Conservation (phyloP, 1,140 invertebrate genomes). For the Hermatobates lingyangjiaoensis region DNA sequence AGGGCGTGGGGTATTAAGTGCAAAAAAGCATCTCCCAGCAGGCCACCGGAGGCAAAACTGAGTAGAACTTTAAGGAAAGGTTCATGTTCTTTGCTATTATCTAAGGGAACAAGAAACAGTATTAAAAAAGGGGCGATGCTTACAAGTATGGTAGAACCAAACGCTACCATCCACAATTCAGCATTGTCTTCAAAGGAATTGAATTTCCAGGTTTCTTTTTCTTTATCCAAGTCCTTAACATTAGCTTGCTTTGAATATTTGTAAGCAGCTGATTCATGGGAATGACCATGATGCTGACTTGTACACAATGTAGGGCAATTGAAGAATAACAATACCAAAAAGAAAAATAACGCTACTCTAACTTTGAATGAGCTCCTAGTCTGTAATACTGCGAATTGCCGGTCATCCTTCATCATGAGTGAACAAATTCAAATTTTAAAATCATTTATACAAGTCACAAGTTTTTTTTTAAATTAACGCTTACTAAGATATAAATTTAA, state of each 20-base stretch:
- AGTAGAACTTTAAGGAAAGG: constrained; percentile 73
- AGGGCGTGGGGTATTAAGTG: constrained; percentile 92
- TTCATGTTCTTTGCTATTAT: constrained; percentile 65
- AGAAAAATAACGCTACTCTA: background rate
- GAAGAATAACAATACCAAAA: constrained; percentile 25
- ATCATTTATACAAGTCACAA: too few relatives aligned
- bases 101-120: constrained; percentile 80
- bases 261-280: constrained; percentile 37
- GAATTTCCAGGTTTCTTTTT: constrained; percentile 5
- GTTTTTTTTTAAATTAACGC: too few relatives aligned
- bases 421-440: too few relatives aligned
- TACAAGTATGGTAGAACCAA: constrained; percentile 77
- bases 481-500: too few relatives aligned
- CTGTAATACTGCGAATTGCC: too few relatives aligned
- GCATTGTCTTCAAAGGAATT: constrained; percentile 20
- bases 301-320: constrained; percentile 25
- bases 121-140: constrained; percentile 87
- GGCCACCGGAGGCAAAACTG: constrained; percentile 84
- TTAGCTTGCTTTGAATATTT: constrained; percentile 61
- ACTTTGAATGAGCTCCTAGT: too few relatives aligned
- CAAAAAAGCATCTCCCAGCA: constrained; percentile 88
- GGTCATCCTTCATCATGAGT: too few relatives aligned
- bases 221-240: constrained; percentile 21
- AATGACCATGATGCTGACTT: constrained; percentile 21
- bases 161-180: constrained; percentile 58